phyloP scores from a whole-genome alignment of 2,113 vertebrate genomes.

The Malurus cyaneus region DNA sequence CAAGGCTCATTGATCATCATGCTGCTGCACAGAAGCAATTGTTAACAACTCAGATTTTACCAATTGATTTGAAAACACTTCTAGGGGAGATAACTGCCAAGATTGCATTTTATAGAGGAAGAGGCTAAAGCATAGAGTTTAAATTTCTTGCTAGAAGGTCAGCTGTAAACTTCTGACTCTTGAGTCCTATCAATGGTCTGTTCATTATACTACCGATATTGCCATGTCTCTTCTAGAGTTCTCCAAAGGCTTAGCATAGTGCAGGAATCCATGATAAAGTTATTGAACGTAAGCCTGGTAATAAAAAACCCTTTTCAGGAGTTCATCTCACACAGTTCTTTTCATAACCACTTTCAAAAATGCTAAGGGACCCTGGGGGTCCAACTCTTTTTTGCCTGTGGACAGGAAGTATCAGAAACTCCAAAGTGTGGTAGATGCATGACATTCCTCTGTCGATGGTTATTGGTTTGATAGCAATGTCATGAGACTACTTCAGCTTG shows the following conservation, averaged over 20 bases:
- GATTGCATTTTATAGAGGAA: neutral
- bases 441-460: neutral
- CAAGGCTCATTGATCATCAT: neutral
- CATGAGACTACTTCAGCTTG: neutral
- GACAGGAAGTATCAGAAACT: neutral
- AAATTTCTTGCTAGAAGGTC: neutral
- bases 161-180: neutral
- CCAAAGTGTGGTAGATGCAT: neutral
- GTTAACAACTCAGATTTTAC: neutral
- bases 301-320: neutral
- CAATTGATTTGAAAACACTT: neutral
- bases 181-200: neutral
- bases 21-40: neutral
- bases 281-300: neutral
- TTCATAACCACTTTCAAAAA: neutral
- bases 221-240: neutral
- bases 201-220: neutral
- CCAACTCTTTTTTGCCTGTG: neutral
- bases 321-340: neutral
- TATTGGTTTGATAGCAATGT: neutral
- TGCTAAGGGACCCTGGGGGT: neutral
- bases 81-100: neutral
- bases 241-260: neutral
- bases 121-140: neutral
- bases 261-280: neutral